These are phyloP conservation scores for Agelas oroides DNA, from an alignment of 37 sponge, comb jelly and placozoan genomes.

Conservation along the genomic window DNA sequence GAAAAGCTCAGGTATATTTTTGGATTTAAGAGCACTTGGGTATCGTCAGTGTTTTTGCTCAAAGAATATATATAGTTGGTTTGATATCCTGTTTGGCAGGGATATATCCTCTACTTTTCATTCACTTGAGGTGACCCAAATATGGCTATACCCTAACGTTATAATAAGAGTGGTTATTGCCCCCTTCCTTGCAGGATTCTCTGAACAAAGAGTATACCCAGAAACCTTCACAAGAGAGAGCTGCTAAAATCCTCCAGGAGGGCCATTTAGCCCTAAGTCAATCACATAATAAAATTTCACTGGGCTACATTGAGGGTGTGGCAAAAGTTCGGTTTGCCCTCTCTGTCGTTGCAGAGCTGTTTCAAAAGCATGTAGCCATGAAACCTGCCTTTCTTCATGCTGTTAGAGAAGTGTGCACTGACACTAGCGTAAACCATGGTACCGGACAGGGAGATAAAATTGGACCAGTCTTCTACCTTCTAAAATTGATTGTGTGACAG, in stretches of 20 bases:
- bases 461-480: slow-evolving; percentile 54
- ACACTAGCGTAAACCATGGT: slow-evolving; percentile 4
- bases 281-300: background rate
- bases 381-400: background rate
- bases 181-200: slow-evolving; percentile 57
- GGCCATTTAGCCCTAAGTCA: background rate
- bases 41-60: no score
- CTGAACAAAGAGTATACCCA: slow-evolving; percentile 36
- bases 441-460: background rate
- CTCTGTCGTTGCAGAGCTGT: no score
- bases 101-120: no score
- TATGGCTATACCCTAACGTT: no score
- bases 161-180: no score
- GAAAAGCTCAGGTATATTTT: no score
- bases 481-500: slow-evolving; percentile 64
- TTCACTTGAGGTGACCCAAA: no score
- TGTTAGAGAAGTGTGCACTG: slow-evolving; percentile 26
- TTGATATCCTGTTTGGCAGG: no score
- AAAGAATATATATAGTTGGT: no score
- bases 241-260: slow-evolving; percentile 9
- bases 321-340: no score
- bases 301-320: slow-evolving; percentile 57
- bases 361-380: no score
- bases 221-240: background rate
- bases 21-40: no score